Evolutionary conservation across 2,888 invertebrate genomes (phyloP).

Genomic region (Ormyrus thymus): DNA sequence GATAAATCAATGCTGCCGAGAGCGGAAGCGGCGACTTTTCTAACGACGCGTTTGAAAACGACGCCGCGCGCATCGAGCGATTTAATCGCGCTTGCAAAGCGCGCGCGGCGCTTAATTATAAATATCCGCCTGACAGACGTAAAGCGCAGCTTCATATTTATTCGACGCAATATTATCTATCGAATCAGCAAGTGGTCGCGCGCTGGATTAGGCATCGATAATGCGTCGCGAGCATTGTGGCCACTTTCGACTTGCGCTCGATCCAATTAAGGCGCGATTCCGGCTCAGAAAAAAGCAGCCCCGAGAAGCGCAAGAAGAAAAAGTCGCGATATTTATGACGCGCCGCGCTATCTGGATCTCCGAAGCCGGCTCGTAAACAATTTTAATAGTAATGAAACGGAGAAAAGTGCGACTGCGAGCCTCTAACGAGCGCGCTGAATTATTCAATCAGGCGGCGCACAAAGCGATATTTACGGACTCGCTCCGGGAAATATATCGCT

Average conservation of each 20-base stretch:
- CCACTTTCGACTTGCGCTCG: neutral
- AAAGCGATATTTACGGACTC: conserved; percentile 40
- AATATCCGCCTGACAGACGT: too few species aligned
- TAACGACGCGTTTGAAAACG: neutral
- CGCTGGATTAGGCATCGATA: too few species aligned
- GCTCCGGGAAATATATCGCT: conserved; percentile 44
- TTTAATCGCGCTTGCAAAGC: too few species aligned
- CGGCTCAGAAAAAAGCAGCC: neutral
- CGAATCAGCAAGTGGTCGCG: too few species aligned
- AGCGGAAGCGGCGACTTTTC: neutral
- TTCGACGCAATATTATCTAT: too few species aligned
- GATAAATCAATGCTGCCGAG: conserved; percentile 3
- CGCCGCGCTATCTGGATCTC: conserved; percentile 25
- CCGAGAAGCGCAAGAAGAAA: neutral
- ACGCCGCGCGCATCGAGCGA: too few species aligned
- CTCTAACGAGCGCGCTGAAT: neutral
- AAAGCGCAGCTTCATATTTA: too few species aligned
- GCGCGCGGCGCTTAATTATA: too few species aligned
- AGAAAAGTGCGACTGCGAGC: too few species aligned
- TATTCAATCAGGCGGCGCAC: conserved; percentile 11
- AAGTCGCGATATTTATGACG: conserved; percentile 23
- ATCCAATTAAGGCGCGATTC: neutral
- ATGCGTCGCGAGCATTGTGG: too few species aligned
- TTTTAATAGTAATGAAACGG: conserved; percentile 9
- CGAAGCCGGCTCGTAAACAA: conserved; percentile 29